Evolutionary conservation across 2,797 vertebrate species (phyloP).

Genomic region (Hybognathus amarus): DNA sequence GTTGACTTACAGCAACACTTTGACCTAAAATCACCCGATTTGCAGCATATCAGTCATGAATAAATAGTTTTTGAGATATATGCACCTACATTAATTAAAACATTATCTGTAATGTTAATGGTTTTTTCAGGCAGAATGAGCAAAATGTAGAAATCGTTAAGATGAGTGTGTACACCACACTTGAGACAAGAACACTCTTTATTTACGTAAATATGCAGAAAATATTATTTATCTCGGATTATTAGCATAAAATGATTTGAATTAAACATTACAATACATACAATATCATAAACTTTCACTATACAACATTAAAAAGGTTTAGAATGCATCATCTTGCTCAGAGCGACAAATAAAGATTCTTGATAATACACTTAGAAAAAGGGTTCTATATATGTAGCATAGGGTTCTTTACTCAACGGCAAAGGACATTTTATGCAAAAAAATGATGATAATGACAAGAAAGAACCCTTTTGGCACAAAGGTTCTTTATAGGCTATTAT

Average conservation of each 20-base stretch:
- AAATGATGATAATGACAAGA: too few relatives aligned
- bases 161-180: too few relatives aligned
- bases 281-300: neutral
- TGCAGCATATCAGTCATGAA: neutral
- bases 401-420: too few relatives aligned
- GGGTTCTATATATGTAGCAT: too few relatives aligned
- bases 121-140: too few relatives aligned
- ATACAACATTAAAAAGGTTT: neutral
- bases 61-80: neutral
- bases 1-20: neutral
- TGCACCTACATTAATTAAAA: neutral
- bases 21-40: neutral
- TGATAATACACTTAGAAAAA: too few relatives aligned
- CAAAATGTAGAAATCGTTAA: too few relatives aligned
- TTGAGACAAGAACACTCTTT: neutral
- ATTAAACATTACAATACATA: neutral
- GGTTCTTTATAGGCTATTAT: too few relatives aligned
- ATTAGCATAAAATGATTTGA: neutral
- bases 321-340: neutral
- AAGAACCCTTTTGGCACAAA: too few relatives aligned
- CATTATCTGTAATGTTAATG: too few relatives aligned
- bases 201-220: neutral
- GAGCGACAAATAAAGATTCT: too few relatives aligned
- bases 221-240: neutral
- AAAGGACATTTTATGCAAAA: too few relatives aligned